Evolutionary conservation across 2,888 invertebrate species (phyloP).

Genomic region (Gnatocerus cornutus): DNA sequence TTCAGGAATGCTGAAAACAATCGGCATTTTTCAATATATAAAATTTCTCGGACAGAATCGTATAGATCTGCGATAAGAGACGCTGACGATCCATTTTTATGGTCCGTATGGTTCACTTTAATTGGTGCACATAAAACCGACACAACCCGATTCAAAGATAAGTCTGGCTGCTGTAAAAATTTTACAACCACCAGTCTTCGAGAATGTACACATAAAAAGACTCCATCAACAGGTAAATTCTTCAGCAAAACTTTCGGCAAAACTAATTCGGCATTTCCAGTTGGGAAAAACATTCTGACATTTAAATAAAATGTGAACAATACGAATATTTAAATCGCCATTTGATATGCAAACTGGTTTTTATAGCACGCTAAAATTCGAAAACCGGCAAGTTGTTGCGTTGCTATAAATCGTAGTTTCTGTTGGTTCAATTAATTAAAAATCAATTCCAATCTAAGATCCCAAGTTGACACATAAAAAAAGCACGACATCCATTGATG

Average conservation of each 20-base stretch:
- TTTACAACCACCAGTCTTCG: conserved; percentile 17
- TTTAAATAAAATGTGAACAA: no score
- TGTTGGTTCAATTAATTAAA: conserved; percentile 5
- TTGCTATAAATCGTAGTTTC: neutral
- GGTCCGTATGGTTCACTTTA: conserved; percentile 31
- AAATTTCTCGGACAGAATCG: conserved; percentile 36
- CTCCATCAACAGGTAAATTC: neutral
- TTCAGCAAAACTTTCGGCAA: no score
- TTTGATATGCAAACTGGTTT: neutral
- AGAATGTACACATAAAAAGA: neutral
- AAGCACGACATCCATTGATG: conserved; percentile 9
- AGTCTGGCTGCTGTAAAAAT: conserved; percentile 41
- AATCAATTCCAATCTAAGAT: neutral
- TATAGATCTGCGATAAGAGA: conserved; percentile 25
- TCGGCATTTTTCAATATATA: conserved; percentile 37
- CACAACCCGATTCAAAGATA: conserved; percentile 30
- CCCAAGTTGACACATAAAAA: conserved; percentile 11
- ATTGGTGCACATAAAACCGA: conserved; percentile 44
- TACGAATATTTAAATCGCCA: no score
- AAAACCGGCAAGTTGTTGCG: neutral
- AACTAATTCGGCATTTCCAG: no score
- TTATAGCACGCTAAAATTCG: neutral
- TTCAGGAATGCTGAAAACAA: conserved; percentile 45
- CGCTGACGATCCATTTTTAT: conserved; percentile 26
- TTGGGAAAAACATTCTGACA: no score